Base-by-base conservation (phyloP, 2,113 vertebrate species). In the Blennius ocellaris region DNA sequence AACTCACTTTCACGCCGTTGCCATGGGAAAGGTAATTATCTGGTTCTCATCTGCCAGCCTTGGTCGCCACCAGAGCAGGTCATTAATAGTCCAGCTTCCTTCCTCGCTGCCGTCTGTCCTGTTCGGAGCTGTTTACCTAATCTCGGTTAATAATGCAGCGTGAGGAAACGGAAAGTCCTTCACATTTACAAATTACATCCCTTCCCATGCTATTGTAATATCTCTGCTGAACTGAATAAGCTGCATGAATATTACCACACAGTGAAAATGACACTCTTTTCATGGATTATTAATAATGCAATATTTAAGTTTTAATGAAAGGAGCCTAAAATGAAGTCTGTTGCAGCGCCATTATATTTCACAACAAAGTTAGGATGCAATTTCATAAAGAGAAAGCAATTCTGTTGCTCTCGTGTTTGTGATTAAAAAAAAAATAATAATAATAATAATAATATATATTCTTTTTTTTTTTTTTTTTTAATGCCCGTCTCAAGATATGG, bases 21-120 rank as follows among this genome's bases (percentile, higher is more conserved):
- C 54, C 15, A 50, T 36, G 62, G 75, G 78, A 71, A 77, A 73
- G 74, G 52, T 78, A 85, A 85, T 85, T 81, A 81, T 69, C 67
- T 67, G 44, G 51, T 70, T 81, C 58, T 69, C 75, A 57, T 70
- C 51, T 54, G 30, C 36, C 40, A n/a, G 69, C 64, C 37, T 17
- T 73, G 56, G 44, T 74, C 57, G 7, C 57, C 63, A 41, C 74
- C 21, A 30, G 71, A 66, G 65, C 58, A 62, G 48, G 68, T 63
- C 69, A 74, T 85, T 85, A 77, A 59, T 55, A 78, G 73, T 70
- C 62, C 57, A 67, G 44, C 69, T 70, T 82, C 63, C 15, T 70
- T 16, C 56, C 55, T 59, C 2, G 8, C 68, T 61, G 47, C 41
- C 14, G 52, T 55, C 15, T n/a, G 5, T 12, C 50, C 57, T 51